These are phyloP conservation scores for Notothenia coriiceps DNA, from an alignment of 2,113 vertebrate genomes.

Conservation along the genomic window DNA sequence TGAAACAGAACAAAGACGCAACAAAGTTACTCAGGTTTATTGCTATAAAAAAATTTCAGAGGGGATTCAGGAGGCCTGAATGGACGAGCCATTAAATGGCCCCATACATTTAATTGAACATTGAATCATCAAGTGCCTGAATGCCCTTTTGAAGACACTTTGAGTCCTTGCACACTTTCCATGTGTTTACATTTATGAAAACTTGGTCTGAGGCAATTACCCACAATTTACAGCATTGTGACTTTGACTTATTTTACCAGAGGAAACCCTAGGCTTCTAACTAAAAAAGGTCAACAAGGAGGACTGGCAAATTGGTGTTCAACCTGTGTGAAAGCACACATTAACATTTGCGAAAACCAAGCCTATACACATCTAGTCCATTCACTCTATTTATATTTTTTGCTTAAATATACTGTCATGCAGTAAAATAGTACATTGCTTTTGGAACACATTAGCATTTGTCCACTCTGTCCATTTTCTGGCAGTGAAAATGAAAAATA, in stretches of 20 bases:
- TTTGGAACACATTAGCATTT: too few relatives aligned
- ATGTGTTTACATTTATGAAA: not conserved
- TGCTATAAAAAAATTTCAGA: not conserved
- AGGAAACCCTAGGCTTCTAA: not conserved
- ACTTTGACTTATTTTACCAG: not conserved
- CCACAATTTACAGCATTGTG: not conserved
- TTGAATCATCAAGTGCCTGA: not conserved
- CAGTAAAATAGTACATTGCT: too few relatives aligned
- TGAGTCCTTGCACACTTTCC: not conserved
- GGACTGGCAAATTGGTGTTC: not conserved
- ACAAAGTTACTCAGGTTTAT: not conserved
- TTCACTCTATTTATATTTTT: not conserved
- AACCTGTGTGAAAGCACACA: not conserved
- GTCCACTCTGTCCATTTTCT: too few relatives aligned
- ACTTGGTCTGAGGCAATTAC: not conserved
- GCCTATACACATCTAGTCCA: not conserved
- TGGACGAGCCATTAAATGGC: not conserved
- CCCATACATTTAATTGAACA: not conserved
- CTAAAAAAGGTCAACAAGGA: not conserved
- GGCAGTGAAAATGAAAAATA: too few relatives aligned
- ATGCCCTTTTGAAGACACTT: not conserved
- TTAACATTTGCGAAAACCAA: not conserved
- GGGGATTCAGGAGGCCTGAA: not conserved
- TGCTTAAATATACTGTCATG: not conserved
- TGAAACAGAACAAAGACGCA: conserved; percentile 7